Percentiles rank a stretch among this genome's conserved stretches.
Evolutionary conservation across 1,140 invertebrate species (phyloP).

Genomic region (Bombus impatiens): DNA sequence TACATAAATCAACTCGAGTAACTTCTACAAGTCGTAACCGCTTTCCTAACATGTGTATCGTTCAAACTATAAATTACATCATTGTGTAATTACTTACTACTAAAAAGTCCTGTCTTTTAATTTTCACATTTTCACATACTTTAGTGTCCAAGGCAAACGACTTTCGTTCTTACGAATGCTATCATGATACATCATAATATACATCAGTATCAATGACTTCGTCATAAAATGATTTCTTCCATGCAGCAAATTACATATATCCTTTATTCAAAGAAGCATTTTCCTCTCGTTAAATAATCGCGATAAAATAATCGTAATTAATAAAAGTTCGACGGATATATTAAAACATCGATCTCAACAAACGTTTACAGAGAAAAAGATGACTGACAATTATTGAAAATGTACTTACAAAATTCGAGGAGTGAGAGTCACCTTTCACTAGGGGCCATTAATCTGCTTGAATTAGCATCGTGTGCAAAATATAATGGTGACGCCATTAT

Average conservation of each 20-base stretch:
- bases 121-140: constrained; percentile 9
- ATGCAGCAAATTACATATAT: neutral
- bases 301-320: neutral
- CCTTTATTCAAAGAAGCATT: neutral
- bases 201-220: constrained; percentile 7
- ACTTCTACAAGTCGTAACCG: neutral
- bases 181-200: constrained; percentile 9
- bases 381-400: neutral
- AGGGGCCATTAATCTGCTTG: too few relatives aligned
- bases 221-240: neutral
- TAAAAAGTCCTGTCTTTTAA: neutral
- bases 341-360: neutral
- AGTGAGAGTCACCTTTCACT: neutral
- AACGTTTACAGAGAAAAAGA: neutral
- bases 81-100: constrained; percentile 12
- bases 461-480: neutral
- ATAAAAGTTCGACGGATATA: neutral
- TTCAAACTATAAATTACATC: constrained; percentile 15
- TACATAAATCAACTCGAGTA: constrained; percentile 18
- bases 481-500: neutral
- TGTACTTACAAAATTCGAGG: neutral
- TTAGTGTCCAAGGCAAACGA: constrained; percentile 41
- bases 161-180: constrained; percentile 36
- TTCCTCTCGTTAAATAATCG: constrained; percentile 25
- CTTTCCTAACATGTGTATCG: constrained; percentile 11